Base-by-base conservation (phyloP, 1,140 invertebrate species). In the Rhysida immarginata region DNA sequence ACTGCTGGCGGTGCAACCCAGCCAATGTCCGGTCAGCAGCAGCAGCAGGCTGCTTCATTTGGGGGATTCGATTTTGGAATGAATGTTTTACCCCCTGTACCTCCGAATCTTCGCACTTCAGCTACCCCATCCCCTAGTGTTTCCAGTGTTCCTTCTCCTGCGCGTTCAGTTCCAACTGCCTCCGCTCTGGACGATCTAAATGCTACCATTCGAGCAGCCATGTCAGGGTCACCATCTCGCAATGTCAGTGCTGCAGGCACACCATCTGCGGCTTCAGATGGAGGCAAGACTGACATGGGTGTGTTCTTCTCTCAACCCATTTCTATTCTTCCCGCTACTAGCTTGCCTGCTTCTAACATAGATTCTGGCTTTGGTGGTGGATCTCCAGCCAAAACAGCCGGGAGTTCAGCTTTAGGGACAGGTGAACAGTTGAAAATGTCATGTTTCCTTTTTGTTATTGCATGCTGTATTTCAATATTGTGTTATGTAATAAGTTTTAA, bases 131-230 rank as follows among this genome's bases (percentile, higher is more conserved):
- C 56, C 35, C 25, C 26, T 8, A 53, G 46, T 44, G 53, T 44
- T 25, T 53, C 46, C 29, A 20, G 26, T 11, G 49, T 51, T 26
- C 26, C 49, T 8, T 54, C 53, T 27, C 59, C 25, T 42, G 58
- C 24, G 21, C 55, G 55, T 24, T 25, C 23, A 8, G 20, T 53
- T 2, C 46, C 13, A 13, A 26, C 44, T n/a, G 16, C 35, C 20
- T 58, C 73, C 62, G 81, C 80, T 21, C 77, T 83, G 64, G 81
- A 83, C 61, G 81, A 84, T 64, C 70, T 83, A 41, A 81, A 83
- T 64, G 79, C 81, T 64, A 79, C 76, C 58, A 82, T 83, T 66
- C 70, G 78, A 18, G 77, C 79, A 74, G 79, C 79, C 49, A 73
- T 81, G 63, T 79, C 78, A 54, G 77, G 76, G 42, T 79, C 79